phyloP scores from a whole-genome alignment of 2,888 invertebrate species.

The Pachymerium ferrugineum region DNA sequence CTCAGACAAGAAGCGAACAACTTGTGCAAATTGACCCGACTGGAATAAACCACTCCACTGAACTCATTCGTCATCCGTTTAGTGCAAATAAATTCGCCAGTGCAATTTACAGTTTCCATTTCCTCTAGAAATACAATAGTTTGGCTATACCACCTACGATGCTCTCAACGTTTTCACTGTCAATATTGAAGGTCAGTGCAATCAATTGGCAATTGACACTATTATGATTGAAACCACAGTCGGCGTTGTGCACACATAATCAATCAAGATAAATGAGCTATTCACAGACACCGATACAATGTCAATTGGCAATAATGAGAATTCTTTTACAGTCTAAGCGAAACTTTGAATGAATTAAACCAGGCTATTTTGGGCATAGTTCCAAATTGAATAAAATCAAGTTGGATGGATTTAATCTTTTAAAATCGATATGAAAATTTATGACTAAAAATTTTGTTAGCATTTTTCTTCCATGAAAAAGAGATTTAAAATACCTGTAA shows the following conservation, averaged over 20 bases:
- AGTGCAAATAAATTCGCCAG: neutral
- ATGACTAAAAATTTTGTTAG: too few relatives aligned
- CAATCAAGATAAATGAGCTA: neutral
- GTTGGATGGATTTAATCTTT: too few relatives aligned
- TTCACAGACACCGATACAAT: neutral
- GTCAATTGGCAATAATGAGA: too few relatives aligned
- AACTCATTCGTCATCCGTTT: neutral
- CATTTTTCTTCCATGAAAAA: too few relatives aligned
- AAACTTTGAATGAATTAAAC: too few relatives aligned
- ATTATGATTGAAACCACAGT: neutral
- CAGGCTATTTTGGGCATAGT: too few relatives aligned
- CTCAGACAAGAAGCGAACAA: neutral
- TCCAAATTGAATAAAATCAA: too few relatives aligned
- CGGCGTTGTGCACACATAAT: neutral
- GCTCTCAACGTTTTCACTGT: neutral
- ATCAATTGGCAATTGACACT: constrained; percentile 3
- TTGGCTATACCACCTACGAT: neutral
- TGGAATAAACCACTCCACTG: constrained; percentile 8
- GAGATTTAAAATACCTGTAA: too few relatives aligned
- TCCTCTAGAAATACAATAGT: neutral
- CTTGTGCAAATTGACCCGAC: constrained; percentile 11
- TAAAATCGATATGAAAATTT: too few relatives aligned
- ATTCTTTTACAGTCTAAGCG: too few relatives aligned
- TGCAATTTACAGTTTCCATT: constrained; percentile 5
- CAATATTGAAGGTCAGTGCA: constrained; percentile 2